Conservation (phyloP, 2,888 invertebrate species). For the Sinelater perroti region DNA sequence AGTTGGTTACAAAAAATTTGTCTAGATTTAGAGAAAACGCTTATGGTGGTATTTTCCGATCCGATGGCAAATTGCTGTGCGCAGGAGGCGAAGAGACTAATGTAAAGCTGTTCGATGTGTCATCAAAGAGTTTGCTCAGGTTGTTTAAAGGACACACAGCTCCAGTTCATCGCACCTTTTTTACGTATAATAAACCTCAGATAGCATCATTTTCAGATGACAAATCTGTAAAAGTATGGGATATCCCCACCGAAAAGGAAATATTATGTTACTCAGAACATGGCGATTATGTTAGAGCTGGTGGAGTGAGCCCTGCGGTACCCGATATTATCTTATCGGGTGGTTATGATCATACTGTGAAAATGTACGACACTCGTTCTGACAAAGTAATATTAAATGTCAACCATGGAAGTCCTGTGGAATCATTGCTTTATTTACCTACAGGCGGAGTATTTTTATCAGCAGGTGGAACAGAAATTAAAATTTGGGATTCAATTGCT, state of each 20-base stretch:
- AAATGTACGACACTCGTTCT: constrained; percentile 86
- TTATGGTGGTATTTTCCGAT: constrained; percentile 84
- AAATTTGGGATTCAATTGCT: constrained; percentile 92
- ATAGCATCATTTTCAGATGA: constrained; percentile 93
- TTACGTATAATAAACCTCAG: constrained; percentile 79
- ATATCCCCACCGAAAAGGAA: constrained; percentile 83
- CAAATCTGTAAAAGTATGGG: constrained; percentile 88
- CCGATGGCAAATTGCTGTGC: constrained; percentile 83
- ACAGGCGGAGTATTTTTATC: constrained; percentile 90
- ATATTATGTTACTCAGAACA: constrained; percentile 74
- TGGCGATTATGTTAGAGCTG: constrained; percentile 85
- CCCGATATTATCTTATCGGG: constrained; percentile 83
- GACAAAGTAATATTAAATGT: constrained; percentile 75
- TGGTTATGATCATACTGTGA: constrained; percentile 88
- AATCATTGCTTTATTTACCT: constrained; percentile 86
- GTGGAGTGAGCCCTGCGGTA: constrained; percentile 79
- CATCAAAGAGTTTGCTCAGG: constrained; percentile 81
- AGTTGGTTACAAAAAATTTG: constrained; percentile 81
- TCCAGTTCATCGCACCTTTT: constrained; percentile 83
- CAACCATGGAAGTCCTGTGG: constrained; percentile 90
- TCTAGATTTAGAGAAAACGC: constrained; percentile 84
- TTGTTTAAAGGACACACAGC: constrained; percentile 86
- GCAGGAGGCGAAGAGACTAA: constrained; percentile 90
- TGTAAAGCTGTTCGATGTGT: constrained; percentile 88
- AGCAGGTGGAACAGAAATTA: constrained; percentile 89